These are phyloP conservation scores for Steromphala cineraria DNA, from an alignment of 2,888 invertebrate species.

Conservation along the genomic window DNA sequence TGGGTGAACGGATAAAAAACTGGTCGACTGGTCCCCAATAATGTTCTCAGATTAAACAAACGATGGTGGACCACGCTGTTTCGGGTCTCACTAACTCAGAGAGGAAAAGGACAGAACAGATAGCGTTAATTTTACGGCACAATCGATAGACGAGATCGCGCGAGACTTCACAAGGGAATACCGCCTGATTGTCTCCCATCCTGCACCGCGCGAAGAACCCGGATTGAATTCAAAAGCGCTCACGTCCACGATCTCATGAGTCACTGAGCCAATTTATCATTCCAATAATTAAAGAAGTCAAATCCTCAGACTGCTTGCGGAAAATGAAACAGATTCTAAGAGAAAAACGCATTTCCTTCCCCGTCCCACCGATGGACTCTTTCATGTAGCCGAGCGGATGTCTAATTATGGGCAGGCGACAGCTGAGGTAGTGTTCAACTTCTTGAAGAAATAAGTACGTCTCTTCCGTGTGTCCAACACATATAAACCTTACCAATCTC, in stretches of 20 bases:
- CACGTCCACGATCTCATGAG: constrained; percentile 18
- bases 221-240: constrained; percentile 17
- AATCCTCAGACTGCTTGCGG: constrained; percentile 8
- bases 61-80: neutral
- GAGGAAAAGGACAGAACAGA: neutral
- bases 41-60: neutral
- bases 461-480: too few species aligned
- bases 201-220: neutral
- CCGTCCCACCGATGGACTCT: neutral
- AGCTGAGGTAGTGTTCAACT: neutral
- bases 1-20: neutral
- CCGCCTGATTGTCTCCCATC: constrained; percentile 17
- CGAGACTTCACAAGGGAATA: constrained; percentile 11
- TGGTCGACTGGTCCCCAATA: neutral
- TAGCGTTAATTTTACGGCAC: constrained; percentile 20
- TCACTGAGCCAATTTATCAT: constrained; percentile 31
- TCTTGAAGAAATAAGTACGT: too few species aligned
- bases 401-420: neutral
- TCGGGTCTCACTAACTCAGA: neutral
- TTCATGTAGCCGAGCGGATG: neutral
- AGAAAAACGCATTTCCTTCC: neutral
- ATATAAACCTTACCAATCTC: too few species aligned
- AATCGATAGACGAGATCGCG: constrained; percentile 9
- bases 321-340: constrained; percentile 22
- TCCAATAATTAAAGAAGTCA: constrained; percentile 31